These are phyloP conservation scores for Elaphurus davidianus DNA, from an alignment of 2,113 vertebrate genomes.

Conservation along the genomic window DNA sequence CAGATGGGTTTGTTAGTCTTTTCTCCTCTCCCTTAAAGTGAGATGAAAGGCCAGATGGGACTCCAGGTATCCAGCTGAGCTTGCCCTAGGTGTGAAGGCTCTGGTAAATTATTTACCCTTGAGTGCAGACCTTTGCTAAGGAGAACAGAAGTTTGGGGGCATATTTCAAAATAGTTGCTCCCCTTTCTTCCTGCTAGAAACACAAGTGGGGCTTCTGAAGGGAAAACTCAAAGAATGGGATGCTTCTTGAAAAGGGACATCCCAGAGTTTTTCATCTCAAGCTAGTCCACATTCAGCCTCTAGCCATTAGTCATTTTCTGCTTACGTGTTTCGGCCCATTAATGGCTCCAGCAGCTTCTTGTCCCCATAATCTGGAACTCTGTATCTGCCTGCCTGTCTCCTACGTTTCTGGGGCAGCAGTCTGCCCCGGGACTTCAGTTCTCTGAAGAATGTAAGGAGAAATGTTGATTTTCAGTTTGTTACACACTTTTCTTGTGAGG, in stretches of 20 bases:
- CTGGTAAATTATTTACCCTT: background rate
- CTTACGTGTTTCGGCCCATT: rapidly evolving
- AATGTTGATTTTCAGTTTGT: background rate
- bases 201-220: too few relatives aligned
- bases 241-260: background rate
- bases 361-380: background rate
- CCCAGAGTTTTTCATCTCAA: background rate
- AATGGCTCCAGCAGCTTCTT: background rate
- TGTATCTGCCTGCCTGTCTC: background rate
- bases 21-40: background rate
- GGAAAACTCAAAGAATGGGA: background rate
- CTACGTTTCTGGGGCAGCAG: background rate
- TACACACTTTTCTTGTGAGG: background rate
- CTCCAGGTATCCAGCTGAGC: background rate
- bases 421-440: background rate
- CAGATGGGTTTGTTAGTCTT: background rate
- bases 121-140: background rate
- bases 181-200: background rate
- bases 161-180: background rate
- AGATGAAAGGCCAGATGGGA: background rate
- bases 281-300: background rate
- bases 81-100: background rate
- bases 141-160: background rate
- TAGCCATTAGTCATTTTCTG: background rate
- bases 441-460: background rate